Evolutionary conservation across 2,113 vertebrate genomes (phyloP), one percentile per base, ranked within the genome.

Genomic region (Campylorhamphus procurvoides): DNA sequence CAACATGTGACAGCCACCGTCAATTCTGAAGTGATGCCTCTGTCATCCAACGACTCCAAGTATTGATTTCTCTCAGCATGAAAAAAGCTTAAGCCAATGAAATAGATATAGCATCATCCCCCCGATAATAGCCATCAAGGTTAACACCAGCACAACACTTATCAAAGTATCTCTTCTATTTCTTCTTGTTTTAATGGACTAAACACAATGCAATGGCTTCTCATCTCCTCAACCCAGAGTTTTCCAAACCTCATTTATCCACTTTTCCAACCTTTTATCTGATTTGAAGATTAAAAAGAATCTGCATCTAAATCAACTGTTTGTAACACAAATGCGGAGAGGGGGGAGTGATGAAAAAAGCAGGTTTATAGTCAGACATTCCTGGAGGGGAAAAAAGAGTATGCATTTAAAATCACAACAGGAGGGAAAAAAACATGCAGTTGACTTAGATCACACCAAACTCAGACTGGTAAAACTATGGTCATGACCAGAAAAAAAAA

Each of bases 1-100:
- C 98, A 98, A 98, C 87, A 94, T 96, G 97, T 99, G 99, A 99
- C 99, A 99, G 98, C 96, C 97, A 98, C 98, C 96, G 98, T 99
- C 99, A 98, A 98, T 99, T 99, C 98, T 99, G 98, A 98, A 99
- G 98, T 98, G 98, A 99, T 99, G 98, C 98, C 89, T 98, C 99
- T 99, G 99, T 99, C 99, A 99, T 98, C 97, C 98, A 89, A 97
- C 44, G 96, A 97, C 98, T 98, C 98, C 37, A 98, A 97, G 97
- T 99, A 99, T 99, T 99, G 99, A 99, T 99, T 99, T 99, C 98
- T 98, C 98, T 96, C 98, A 98, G 96, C 98, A 97, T 95, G 98
- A 98, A 98, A 93, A 99, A 98, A 97, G 95, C 98, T 95, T 96
- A 98, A 98, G 98, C 98, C 98, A 98, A 98, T 98, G 97, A 98